These are phyloP conservation scores for Polydrusus pterygomalis DNA, from an alignment of 2,888 invertebrate species.

Conservation along the genomic window DNA sequence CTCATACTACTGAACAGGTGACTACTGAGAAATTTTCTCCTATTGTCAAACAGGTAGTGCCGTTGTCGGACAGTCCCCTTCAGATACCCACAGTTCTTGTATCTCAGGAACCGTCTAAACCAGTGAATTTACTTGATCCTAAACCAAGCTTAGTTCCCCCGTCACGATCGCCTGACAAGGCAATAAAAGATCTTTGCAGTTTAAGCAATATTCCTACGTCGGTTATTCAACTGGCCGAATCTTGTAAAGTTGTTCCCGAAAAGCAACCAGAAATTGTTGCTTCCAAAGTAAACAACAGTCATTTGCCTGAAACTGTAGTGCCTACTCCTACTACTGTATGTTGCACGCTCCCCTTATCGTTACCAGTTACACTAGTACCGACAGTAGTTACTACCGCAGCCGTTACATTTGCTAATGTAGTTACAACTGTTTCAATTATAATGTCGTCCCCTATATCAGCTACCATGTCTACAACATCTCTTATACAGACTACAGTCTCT, in stretches of 20 bases:
- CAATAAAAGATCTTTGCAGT: constrained; percentile 34
- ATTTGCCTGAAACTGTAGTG: constrained; percentile 59
- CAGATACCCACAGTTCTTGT: background rate
- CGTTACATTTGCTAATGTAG: background rate
- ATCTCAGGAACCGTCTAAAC: constrained; percentile 21
- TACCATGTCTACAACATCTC: constrained; percentile 21
- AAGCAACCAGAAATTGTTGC: constrained; percentile 74
- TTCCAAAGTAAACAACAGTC: constrained; percentile 66
- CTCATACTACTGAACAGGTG: background rate
- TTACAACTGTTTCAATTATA: background rate
- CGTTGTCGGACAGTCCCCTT: background rate
- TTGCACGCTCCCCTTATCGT: background rate
- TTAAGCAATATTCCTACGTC: constrained; percentile 62
- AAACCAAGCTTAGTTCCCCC: background rate
- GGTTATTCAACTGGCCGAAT: constrained; percentile 49
- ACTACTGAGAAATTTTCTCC: background rate
- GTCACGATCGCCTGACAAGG: constrained; percentile 7
- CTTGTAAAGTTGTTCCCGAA: constrained; percentile 54
- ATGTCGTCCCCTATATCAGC: constrained; percentile 21
- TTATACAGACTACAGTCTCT: constrained; percentile 20
- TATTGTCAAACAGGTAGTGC: background rate
- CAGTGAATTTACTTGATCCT: background rate
- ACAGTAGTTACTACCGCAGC: constrained; percentile 9
- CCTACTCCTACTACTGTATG: constrained; percentile 22
- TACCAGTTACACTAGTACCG: background rate